Percentiles rank a stretch among this genome's conserved stretches.
Evolutionary conservation across 2,113 vertebrate genomes (phyloP).

Genomic region (Calyptommatus sinebrachiatus): DNA sequence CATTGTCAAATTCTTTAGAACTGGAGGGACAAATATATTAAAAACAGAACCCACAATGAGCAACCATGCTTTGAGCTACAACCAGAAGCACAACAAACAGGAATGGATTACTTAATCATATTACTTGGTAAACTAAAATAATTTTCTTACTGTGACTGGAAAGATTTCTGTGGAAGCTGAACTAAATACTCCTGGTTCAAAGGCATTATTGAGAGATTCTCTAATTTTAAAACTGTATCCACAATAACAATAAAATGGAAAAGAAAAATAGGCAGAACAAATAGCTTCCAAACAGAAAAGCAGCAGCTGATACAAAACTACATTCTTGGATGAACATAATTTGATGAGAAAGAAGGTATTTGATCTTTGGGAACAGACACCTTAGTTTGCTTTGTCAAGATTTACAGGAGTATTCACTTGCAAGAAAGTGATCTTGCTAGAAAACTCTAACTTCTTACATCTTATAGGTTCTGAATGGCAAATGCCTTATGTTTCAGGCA

Average conservation of each 20-base stretch:
- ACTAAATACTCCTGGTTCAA: background rate
- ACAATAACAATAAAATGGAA: background rate
- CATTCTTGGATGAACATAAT: background rate
- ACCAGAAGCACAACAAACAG: background rate
- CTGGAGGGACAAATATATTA: constrained; percentile 68
- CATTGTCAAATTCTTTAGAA: constrained; percentile 92
- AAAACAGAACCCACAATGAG: constrained; percentile 2
- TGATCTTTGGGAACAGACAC: background rate
- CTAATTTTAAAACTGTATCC: background rate
- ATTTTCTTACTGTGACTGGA: background rate
- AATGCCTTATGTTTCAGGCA: background rate
- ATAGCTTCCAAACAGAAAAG: background rate
- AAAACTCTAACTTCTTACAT: background rate
- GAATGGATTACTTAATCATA: background rate
- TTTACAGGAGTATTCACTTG: background rate
- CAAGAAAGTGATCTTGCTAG: background rate
- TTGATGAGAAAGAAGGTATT: background rate
- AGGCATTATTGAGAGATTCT: background rate
- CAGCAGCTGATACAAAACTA: background rate
- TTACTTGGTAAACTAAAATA: background rate
- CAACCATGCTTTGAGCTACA: background rate
- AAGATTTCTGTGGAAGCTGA: background rate
- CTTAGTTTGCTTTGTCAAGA: background rate
- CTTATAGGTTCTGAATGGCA: background rate
- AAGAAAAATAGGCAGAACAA: background rate